Evolutionary conservation across 2,797 vertebrate genomes (phyloP).

Genomic region (Anabas testudineus): DNA sequence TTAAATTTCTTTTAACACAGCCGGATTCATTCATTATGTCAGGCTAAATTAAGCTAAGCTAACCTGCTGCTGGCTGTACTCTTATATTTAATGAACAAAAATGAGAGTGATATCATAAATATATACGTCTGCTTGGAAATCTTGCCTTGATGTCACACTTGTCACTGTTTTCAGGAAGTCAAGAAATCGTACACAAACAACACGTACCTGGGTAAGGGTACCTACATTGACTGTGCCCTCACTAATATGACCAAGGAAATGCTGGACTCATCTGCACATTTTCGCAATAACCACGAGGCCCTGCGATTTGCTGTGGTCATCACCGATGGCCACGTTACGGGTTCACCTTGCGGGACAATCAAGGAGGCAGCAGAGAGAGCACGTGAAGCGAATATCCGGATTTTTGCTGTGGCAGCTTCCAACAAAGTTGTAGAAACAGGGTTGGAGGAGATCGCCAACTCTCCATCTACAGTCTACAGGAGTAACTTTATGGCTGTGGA

Average conservation of each 20-base stretch:
- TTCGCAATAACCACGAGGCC: background rate
- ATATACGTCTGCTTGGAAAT: background rate
- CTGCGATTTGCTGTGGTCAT: slow-evolving; percentile 91
- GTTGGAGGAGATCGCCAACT: slow-evolving; percentile 90
- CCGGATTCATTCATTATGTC: no score
- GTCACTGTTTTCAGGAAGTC: slow-evolving; percentile 57
- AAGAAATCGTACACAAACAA: no score
- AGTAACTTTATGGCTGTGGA: slow-evolving; percentile 86
- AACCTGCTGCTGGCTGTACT: background rate
- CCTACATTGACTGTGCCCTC: slow-evolving; percentile 93
- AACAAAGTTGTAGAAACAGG: slow-evolving; percentile 86
- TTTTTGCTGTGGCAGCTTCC: slow-evolving; percentile 91
- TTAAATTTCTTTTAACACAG: no score
- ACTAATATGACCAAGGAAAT: slow-evolving; percentile 88
- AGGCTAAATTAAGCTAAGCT: no score
- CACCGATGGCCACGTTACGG: slow-evolving; percentile 95
- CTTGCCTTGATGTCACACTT: background rate
- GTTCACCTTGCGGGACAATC: slow-evolving; percentile 89
- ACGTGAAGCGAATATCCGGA: slow-evolving; percentile 86
- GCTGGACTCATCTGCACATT: slow-evolving; percentile 21
- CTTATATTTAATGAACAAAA: no score
- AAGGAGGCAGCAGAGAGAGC: slow-evolving; percentile 90
- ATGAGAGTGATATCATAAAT: no score
- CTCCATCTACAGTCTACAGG: slow-evolving; percentile 88
- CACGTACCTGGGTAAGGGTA: slow-evolving; percentile 92